A percentile compares a stretch with the other conserved stretches of the same genome.
Conservation (phyloP, 1,140 invertebrate genomes). For the Drosophila sp. region DNA sequence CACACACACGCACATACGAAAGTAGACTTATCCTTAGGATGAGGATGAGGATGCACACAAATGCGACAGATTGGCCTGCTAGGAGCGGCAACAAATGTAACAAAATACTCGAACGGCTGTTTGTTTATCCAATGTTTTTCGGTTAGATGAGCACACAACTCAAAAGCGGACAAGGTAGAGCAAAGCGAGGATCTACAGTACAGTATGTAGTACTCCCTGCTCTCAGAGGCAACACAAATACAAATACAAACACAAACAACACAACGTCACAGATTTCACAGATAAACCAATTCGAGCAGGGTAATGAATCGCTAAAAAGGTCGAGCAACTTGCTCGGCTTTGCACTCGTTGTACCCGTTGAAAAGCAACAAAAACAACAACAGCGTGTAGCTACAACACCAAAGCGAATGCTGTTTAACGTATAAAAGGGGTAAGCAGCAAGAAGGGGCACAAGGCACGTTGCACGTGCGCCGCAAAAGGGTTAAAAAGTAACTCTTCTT, state of each 20-base stretch:
- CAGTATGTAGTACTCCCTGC: constrained; percentile 30
- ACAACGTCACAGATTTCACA: constrained; percentile 79
- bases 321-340: constrained; percentile 53
- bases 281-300: constrained; percentile 85
- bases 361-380: constrained; percentile 56
- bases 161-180: constrained; percentile 65
- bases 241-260: constrained; percentile 48
- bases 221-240: constrained; percentile 41
- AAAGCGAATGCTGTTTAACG: constrained; percentile 70
- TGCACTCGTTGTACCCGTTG: constrained; percentile 28
- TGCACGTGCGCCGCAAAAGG: constrained; percentile 62
- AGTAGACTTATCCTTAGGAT: constrained; percentile 35
- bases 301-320: constrained; percentile 84
- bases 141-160: constrained; percentile 84
- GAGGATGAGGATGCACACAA: constrained; percentile 54
- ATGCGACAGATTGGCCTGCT: constrained; percentile 74
- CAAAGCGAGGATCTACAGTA: constrained; percentile 26
- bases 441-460: constrained; percentile 21
- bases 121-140: constrained; percentile 85
- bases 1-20: constrained; percentile 6
- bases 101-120: constrained; percentile 80
- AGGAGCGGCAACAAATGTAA: constrained; percentile 63
- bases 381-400: constrained; percentile 53
- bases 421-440: constrained; percentile 47
- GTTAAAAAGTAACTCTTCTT: constrained; percentile 33